Evolutionary conservation across 2,113 vertebrate species (phyloP), one percentile per base, ranked within the genome.

Genomic region (Rhagologus leucostigma): DNA sequence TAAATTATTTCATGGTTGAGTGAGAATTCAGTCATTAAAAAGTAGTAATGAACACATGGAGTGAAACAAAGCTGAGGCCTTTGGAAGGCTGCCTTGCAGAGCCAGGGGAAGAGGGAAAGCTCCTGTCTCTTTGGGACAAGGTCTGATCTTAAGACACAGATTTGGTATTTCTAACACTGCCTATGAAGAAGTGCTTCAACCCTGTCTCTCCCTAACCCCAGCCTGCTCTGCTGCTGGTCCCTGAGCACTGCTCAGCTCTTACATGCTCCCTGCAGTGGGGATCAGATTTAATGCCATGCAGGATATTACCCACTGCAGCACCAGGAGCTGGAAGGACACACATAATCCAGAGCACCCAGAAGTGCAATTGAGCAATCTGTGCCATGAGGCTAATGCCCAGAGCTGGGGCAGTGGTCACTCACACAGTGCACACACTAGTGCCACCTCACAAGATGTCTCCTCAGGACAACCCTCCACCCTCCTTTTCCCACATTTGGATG

Each of bases 1-100:
- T 94, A 84, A 91, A 94, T 91, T 89, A 82, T 93, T 85, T 92
- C 78, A 80, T 6, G 55, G 67, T 37, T 93, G 84, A 84, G 73
- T 59, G 47, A 94, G 69, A 93, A 87, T 84, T 74, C 39, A 42
- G 87, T 96, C 69, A 80, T 93, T 91, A 91, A 93, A 84, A 84
- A 73, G 41, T 27, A 92, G 56, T 63, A 87, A 94, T 74, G 78
- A 94, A 81, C 29, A 67, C 5, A 20, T 2, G 70, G 74, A 76
- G 35, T 62, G 78, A 91, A 91, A 85, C 50, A 74, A 91, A 81
- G 77, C 39, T 65, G 77, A 84, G n/a, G 41, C n/a, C 55, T 87
- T 68, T 77, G 56, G 52, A 87, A 87, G 6, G 9, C 37, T 80
- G 44, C 71, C 52, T 68, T 68, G 44, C 18, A 63, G 53, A 63